These are phyloP conservation scores for Torymus tubicola DNA, from an alignment of 2,888 invertebrate species.

Conservation along the genomic window DNA sequence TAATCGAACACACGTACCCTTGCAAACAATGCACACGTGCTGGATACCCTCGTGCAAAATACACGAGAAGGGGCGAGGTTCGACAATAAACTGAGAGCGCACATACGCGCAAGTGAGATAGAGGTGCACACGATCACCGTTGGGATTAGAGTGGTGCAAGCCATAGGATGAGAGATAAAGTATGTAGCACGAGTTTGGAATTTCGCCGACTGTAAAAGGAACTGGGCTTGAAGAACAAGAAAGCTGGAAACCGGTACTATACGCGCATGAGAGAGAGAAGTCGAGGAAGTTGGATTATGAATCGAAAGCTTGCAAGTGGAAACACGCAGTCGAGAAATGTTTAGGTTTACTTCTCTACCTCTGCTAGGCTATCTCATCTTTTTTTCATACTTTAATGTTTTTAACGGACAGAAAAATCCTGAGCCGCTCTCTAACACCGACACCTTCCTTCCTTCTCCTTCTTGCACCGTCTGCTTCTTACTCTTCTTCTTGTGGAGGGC, in stretches of 20 bases:
- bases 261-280: slow-evolving; percentile 18
- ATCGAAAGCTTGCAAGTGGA: neutral
- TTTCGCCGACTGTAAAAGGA: slow-evolving; percentile 28
- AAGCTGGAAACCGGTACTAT: neutral
- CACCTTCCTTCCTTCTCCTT: neutral
- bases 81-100: slow-evolving; percentile 41
- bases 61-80: slow-evolving; percentile 8
- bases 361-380: slow-evolving; percentile 4
- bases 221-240: neutral
- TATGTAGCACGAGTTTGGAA: slow-evolving; percentile 26
- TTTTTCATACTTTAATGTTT: slow-evolving; percentile 40
- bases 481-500: neutral
- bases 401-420: slow-evolving; percentile 11
- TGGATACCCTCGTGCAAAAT: slow-evolving; percentile 7
- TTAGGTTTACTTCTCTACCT: neutral
- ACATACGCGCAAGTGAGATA: too few species aligned
- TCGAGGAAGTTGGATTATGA: slow-evolving; percentile 18
- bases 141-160: slow-evolving; percentile 31
- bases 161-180: slow-evolving; percentile 36
- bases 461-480: neutral
- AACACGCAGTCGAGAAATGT: slow-evolving; percentile 2
- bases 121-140: slow-evolving; percentile 31
- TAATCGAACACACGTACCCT: too few species aligned
- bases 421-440: neutral
- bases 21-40: too few species aligned